Percentiles rank a stretch among this genome's conserved stretches.
Evolutionary conservation across 2,113 vertebrate genomes (phyloP).

Genomic region (Hippolais icterina): DNA sequence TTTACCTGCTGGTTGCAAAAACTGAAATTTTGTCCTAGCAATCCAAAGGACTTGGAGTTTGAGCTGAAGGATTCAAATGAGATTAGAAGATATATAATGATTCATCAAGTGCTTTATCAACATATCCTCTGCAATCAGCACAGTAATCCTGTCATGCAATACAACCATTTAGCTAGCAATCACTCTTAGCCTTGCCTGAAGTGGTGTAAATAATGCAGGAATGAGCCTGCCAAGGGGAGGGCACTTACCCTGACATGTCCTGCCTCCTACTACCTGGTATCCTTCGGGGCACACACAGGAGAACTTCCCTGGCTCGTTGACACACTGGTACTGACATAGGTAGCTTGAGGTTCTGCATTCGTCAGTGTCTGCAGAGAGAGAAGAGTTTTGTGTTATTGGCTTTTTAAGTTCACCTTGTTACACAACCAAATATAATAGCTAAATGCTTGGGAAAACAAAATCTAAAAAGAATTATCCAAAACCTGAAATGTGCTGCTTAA

Average conservation of each 20-base stretch:
- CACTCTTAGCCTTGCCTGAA: background rate
- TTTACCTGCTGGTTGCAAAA: background rate
- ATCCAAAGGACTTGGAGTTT: background rate
- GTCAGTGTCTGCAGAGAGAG: constrained; percentile 82
- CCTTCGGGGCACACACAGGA: constrained; percentile 91
- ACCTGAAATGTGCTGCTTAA: background rate
- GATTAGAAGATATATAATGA: background rate
- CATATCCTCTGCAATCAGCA: background rate
- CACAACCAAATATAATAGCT: background rate
- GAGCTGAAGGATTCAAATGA: background rate
- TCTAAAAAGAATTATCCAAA: background rate
- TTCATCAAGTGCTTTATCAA: background rate
- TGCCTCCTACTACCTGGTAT: constrained; percentile 88
- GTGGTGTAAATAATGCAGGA: background rate
- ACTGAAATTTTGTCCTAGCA: background rate
- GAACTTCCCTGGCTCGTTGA: constrained; percentile 90
- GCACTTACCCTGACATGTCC: constrained; percentile 88
- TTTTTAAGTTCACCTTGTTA: background rate
- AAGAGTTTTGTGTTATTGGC: background rate
- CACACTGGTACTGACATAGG: constrained; percentile 90
- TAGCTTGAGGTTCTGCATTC: constrained; percentile 92
- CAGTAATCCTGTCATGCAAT: background rate
- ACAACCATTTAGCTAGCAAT: background rate
- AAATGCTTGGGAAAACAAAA: background rate
- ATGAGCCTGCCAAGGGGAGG: background rate